These are phyloP conservation scores for Mesorhabditis sp. DNA, from an alignment of 2,888 invertebrate species.

Conservation along the genomic window DNA sequence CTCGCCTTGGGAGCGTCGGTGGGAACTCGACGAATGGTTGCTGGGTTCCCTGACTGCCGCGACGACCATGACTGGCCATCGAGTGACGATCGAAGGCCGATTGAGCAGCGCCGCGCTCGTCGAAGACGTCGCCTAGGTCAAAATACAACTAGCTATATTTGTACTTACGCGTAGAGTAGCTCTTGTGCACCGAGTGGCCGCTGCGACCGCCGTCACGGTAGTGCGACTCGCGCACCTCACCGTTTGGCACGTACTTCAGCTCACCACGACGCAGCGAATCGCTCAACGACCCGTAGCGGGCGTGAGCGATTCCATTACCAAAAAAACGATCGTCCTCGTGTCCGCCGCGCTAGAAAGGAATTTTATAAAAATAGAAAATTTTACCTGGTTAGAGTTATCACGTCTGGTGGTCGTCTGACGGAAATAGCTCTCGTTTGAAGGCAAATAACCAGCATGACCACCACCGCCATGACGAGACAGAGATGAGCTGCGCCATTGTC, in stretches of 20 bases:
- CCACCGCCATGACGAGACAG: slow-evolving; percentile 25
- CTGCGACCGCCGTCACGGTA: slow-evolving; percentile 19
- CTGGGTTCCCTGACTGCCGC: slow-evolving; percentile 33
- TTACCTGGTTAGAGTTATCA: slow-evolving; percentile 14
- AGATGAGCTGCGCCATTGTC: slow-evolving; percentile 45
- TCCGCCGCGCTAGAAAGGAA: slow-evolving; percentile 7
- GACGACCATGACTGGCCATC: slow-evolving; percentile 33
- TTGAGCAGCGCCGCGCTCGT: slow-evolving; percentile 23
- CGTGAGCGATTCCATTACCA: slow-evolving; percentile 43
- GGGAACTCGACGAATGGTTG: slow-evolving; percentile 56
- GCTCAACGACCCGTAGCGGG: slow-evolving; percentile 52
- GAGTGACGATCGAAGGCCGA: slow-evolving; percentile 33
- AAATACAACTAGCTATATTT: neutral
- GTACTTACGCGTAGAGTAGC: slow-evolving; percentile 48
- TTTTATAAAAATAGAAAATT: neutral
- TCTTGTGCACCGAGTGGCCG: slow-evolving; percentile 47
- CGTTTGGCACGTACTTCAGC: slow-evolving; percentile 54
- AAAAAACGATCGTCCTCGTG: slow-evolving; percentile 32
- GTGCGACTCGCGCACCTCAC: slow-evolving; percentile 42
- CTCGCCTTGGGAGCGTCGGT: slow-evolving; percentile 52
- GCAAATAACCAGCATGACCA: slow-evolving; percentile 22
- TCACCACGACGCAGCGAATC: slow-evolving; percentile 55
- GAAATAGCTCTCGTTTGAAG: slow-evolving; percentile 38
- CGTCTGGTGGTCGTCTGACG: slow-evolving; percentile 43
- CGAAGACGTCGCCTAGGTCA: slow-evolving; percentile 41